Percentiles rank a stretch among this genome's conserved stretches.
Evolutionary conservation across 2,888 invertebrate species (phyloP).

Genomic region (Theodoxus fluviatilis): DNA sequence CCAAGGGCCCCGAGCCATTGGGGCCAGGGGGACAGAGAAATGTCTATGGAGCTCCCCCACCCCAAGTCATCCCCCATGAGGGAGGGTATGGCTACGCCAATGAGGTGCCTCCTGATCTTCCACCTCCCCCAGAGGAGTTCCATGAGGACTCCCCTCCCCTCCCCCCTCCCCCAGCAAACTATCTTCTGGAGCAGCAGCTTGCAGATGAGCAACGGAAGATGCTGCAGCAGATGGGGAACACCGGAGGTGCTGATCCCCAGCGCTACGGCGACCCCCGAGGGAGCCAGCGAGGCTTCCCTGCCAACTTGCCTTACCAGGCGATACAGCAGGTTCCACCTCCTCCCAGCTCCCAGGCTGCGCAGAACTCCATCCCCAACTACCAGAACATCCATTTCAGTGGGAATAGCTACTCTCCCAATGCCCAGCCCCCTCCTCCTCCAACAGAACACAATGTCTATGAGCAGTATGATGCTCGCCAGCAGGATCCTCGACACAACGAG

Average conservation of each 20-base stretch:
- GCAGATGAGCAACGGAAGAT: slow-evolving; percentile 46
- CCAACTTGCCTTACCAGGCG: slow-evolving; percentile 11
- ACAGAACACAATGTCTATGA: slow-evolving; percentile 44
- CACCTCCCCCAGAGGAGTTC: slow-evolving; percentile 63
- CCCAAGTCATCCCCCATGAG: slow-evolving; percentile 19
- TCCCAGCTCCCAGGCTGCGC: not conserved
- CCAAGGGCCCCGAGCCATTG: not conserved
- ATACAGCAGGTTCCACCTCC: not conserved
- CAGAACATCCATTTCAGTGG: slow-evolving; percentile 39
- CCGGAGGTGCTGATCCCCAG: too few relatives aligned
- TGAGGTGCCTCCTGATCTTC: slow-evolving; percentile 65
- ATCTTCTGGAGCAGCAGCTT: slow-evolving; percentile 71
- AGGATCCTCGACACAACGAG: not conserved
- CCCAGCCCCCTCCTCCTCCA: slow-evolving; percentile 31
- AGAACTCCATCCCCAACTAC: slow-evolving; percentile 32
- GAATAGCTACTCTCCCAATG: slow-evolving; percentile 29
- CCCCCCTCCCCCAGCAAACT: slow-evolving; percentile 67
- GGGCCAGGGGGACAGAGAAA: too few relatives aligned
- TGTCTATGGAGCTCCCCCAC: too few relatives aligned
- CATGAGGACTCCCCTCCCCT: slow-evolving; percentile 53
- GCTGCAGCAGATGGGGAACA: slow-evolving; percentile 36
- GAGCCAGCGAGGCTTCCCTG: slow-evolving; percentile 21
- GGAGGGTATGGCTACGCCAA: slow-evolving; percentile 66
- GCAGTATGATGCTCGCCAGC: slow-evolving; percentile 33
- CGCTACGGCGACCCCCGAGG: slow-evolving; percentile 18